Percentiles rank a stretch among this genome's conserved stretches.
These are phyloP conservation scores for Drosophila saltans DNA, from an alignment of 1,140 invertebrate genomes.

Conservation along the genomic window DNA sequence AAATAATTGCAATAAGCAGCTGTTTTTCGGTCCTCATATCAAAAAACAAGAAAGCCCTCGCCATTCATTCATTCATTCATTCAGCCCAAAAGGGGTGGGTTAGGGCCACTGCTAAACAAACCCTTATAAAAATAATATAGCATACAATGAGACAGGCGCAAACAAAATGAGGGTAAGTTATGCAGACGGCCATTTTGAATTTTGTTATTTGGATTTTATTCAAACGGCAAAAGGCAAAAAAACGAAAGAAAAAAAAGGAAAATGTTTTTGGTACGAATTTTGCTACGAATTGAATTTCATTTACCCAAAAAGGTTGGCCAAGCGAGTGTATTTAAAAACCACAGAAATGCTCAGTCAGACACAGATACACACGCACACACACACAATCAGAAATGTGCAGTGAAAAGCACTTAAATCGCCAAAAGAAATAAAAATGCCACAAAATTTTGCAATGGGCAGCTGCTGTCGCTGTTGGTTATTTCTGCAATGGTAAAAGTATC, in stretches of 20 bases:
- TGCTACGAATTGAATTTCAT: conserved; percentile 29
- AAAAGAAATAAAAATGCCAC: conserved; percentile 36
- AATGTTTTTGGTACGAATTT: conserved; percentile 27
- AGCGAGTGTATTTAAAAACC: conserved; percentile 10
- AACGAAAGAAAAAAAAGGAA: background rate
- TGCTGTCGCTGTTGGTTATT: conserved; percentile 16
- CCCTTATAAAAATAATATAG: conserved; percentile 48
- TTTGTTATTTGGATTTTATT: conserved; percentile 40
- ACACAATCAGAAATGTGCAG: conserved; percentile 26
- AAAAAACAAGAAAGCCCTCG: too few species aligned
- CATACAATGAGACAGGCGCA: conserved; percentile 14
- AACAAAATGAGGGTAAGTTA: conserved; percentile 62
- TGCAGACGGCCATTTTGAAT: conserved; percentile 71
- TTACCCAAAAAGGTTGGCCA: conserved; percentile 16
- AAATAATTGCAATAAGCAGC: conserved; percentile 48
- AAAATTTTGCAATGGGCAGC: conserved; percentile 34
- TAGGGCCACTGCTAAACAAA: conserved; percentile 43
- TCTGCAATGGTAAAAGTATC: conserved; percentile 6
- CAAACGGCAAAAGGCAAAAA: conserved; percentile 23
- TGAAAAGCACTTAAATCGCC: conserved; percentile 32
- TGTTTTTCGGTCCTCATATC: conserved; percentile 36
- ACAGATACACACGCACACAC: background rate
- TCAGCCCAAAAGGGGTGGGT: conserved; percentile 29
- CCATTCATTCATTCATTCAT: background rate
- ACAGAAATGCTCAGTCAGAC: conserved; percentile 6